These are phyloP conservation scores for Trichopoda pennipes DNA, from an alignment of 2,888 invertebrate genomes.

Conservation along the genomic window DNA sequence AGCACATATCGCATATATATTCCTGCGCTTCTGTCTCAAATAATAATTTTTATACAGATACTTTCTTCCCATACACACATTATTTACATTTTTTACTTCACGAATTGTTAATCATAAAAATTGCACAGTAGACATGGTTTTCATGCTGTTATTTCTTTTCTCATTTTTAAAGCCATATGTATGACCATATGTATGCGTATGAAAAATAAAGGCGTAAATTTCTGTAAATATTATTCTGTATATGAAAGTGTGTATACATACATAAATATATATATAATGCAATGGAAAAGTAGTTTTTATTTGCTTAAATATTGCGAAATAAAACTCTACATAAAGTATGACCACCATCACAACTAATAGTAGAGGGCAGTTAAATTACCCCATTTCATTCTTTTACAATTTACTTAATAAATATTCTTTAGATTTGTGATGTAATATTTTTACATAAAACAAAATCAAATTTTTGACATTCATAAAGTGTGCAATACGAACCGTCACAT, in stretches of 20 bases:
- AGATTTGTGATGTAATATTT: no score
- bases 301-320: background rate
- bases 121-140: slow-evolving; percentile 15
- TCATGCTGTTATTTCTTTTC: slow-evolving; percentile 7
- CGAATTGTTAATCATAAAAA: slow-evolving; percentile 44
- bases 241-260: background rate
- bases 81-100: slow-evolving; percentile 14
- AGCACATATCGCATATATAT: background rate
- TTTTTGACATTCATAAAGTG: no score
- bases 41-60: background rate
- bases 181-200: background rate
- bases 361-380: no score
- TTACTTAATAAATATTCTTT: no score
- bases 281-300: slow-evolving; percentile 27
- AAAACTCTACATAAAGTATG: slow-evolving; percentile 8
- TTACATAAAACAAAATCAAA: no score
- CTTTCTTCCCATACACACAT: background rate
- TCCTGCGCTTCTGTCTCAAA: background rate
- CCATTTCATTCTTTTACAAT: no score
- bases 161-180: background rate
- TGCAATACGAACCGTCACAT: no score
- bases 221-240: slow-evolving; percentile 29
- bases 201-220: slow-evolving; percentile 46
- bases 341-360: slow-evolving; percentile 23
- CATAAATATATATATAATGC: background rate